Conservation (phyloP, 2,113 vertebrate genomes). For the Etia nguti region DNA sequence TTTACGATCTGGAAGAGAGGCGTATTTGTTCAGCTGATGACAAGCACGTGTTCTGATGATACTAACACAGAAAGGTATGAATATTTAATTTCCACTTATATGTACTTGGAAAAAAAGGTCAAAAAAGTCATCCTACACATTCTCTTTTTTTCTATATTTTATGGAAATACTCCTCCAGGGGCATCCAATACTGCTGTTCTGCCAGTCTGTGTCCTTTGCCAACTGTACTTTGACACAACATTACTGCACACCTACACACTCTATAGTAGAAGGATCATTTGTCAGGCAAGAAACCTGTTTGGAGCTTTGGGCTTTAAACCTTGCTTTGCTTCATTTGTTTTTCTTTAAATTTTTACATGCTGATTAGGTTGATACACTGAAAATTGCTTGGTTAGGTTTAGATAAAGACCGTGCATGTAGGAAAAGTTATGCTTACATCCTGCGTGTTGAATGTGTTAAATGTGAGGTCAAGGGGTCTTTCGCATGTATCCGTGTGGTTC, state of each 20-base stretch:
- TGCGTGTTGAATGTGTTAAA: background rate
- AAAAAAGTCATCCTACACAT: background rate
- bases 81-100: background rate
- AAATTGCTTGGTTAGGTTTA: background rate
- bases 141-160: background rate
- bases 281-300: background rate
- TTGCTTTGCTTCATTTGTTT: background rate
- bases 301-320: background rate
- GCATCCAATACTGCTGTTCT: background rate
- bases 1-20: background rate
- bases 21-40: background rate
- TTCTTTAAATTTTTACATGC: background rate
- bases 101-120: background rate
- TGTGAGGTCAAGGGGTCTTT: background rate
- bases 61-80: background rate
- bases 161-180: background rate
- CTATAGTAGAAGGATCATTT: background rate
- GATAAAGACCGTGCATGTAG: background rate
- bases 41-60: background rate
- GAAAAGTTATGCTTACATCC: background rate
- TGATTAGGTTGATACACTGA: fast-evolving
- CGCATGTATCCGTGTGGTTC: background rate
- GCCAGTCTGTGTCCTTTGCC: background rate
- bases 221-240: fast-evolving
- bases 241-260: background rate